Evolutionary conservation across 2,888 invertebrate genomes (phyloP).

Genomic region (Labia minor): DNA sequence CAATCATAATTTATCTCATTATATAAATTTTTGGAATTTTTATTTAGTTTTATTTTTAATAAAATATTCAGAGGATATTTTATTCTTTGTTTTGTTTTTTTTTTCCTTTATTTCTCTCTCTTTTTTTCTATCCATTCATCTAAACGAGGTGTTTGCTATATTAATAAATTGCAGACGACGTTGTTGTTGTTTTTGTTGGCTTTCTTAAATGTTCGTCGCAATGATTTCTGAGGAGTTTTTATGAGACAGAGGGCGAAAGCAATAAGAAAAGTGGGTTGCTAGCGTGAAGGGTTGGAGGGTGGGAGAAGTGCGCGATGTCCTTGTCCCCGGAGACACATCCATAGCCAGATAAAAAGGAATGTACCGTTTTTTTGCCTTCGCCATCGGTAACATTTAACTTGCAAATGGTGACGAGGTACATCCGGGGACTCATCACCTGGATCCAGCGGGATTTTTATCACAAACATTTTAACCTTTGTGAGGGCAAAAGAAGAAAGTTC

Average conservation of each 20-base stretch:
- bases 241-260: not conserved
- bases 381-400: slow-evolving; percentile 38
- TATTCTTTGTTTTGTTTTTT: slow-evolving; percentile 9
- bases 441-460: not conserved
- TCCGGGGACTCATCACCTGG: not conserved
- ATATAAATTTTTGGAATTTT: no score
- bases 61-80: slow-evolving; percentile 16
- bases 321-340: no score
- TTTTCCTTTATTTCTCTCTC: not conserved
- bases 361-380: no score
- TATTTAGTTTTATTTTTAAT: no score
- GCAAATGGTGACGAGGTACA: slow-evolving; percentile 33
- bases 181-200: not conserved
- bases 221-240: slow-evolving; percentile 13
- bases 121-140: slow-evolving; percentile 3
- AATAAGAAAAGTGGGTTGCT: slow-evolving; percentile 5
- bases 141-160: no score
- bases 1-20: no score
- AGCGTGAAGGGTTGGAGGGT: not conserved
- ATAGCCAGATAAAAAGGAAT: no score
- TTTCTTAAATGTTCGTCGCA: not conserved
- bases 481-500: no score
- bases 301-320: not conserved
- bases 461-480: no score
- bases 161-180: no score